Base-by-base conservation (phyloP, 2,113 vertebrate species). In the Notarius quadriscutis region DNA sequence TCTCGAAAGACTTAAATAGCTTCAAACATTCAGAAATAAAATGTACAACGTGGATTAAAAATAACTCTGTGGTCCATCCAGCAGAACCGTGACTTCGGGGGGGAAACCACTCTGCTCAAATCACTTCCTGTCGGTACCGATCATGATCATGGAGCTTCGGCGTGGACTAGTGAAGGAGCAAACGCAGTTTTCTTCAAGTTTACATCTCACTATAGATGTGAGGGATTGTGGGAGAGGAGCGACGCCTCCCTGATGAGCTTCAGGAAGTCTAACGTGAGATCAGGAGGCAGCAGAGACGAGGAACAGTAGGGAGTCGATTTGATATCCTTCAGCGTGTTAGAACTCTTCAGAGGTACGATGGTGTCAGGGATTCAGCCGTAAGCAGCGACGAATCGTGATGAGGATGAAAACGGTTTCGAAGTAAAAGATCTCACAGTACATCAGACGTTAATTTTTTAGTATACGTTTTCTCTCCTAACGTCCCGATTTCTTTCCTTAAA, bases 1-100 rank as follows among this genome's bases (percentile, higher is more conserved):
- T 92, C 91, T 91, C 92, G 93, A 93, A 82, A 93, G 93, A 91
- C 90, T 93, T 94, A 94, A 95, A 95, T 95, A 93, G 89, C 87
- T 91, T 85, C 83, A 88, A 93, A 94, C 93, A 94, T 93, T 95
- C 90, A 93, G 91, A 93, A 94, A 93, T 91, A 84, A 95, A 94
- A 94, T 94, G 89, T 94, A 94, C 93, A 94, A 91, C 58, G 89
- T 93, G 85, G 89, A 91, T 83, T 75, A 69, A 81, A 91, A 91
- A 41, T 75, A 81, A 83, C 87, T 91, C 89, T 7, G 63, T 83
- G 89, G 91, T 93, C 88, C 84, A 84, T 92, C 81, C 81, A 85
- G 80, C 87, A 86, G 53, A 57, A 62, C 74, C 77, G 86, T 86
- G 75, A 60, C 81, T 79, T 67, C 41, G 63, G 57, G 71, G 41